These are phyloP conservation scores for Myopa tessellatipennis DNA, from an alignment of 2,888 invertebrate species.

Conservation along the genomic window DNA sequence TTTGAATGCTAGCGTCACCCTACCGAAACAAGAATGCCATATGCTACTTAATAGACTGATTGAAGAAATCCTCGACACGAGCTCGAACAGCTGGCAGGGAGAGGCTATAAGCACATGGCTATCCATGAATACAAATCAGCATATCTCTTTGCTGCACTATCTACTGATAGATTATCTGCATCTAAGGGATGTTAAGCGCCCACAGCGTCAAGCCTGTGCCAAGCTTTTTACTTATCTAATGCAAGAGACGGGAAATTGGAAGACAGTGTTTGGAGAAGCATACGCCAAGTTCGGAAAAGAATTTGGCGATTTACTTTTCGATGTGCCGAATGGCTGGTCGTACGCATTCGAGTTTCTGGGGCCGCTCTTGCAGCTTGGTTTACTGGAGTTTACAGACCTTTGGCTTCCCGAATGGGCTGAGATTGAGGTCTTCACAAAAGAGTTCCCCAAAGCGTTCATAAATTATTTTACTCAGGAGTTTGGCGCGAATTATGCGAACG, in stretches of 20 bases:
- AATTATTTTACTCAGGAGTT: slow-evolving; percentile 61
- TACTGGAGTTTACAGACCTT: slow-evolving; percentile 56
- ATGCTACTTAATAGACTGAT: slow-evolving; percentile 56
- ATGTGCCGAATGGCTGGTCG: slow-evolving; percentile 62
- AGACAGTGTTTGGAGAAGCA: slow-evolving; percentile 52
- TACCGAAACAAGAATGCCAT: slow-evolving; percentile 52
- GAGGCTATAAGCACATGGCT: slow-evolving; percentile 57
- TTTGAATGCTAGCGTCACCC: not conserved
- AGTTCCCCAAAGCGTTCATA: slow-evolving; percentile 59
- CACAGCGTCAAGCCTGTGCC: slow-evolving; percentile 57
- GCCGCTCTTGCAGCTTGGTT: slow-evolving; percentile 58
- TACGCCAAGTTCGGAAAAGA: slow-evolving; percentile 57
- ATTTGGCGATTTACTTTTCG: slow-evolving; percentile 58
- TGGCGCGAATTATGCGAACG: slow-evolving; percentile 59
- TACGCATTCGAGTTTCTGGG: slow-evolving; percentile 63
- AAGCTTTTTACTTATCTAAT: slow-evolving; percentile 56
- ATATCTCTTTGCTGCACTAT: slow-evolving; percentile 54
- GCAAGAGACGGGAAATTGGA: slow-evolving; percentile 48
- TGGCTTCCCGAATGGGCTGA: slow-evolving; percentile 60
- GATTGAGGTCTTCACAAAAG: slow-evolving; percentile 50
- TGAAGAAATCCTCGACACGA: slow-evolving; percentile 54
- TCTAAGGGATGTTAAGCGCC: slow-evolving; percentile 49
- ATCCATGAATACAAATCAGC: slow-evolving; percentile 49
- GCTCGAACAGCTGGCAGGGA: slow-evolving; percentile 52
- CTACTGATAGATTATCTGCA: slow-evolving; percentile 60